Evolutionary conservation across 2,113 vertebrate genomes (phyloP).

Genomic region (Halcyon senegalensis): DNA sequence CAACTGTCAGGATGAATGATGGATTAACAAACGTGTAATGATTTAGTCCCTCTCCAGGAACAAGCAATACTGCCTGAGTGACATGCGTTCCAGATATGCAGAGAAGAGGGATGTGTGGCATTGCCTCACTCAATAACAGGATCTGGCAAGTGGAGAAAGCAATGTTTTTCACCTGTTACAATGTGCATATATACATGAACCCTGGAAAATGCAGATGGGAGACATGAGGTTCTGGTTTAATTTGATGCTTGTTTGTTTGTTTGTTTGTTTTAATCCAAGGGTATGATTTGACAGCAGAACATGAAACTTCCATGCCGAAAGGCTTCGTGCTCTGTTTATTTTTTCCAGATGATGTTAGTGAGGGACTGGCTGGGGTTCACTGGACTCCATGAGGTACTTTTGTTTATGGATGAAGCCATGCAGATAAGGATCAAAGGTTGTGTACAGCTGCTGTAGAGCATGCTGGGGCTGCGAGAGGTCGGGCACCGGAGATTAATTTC

Average conservation of each 20-base stretch:
- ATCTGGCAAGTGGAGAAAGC: background rate
- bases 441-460: conserved; percentile 55
- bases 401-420: conserved; percentile 66
- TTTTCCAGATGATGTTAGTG: background rate
- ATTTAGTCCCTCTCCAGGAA: conserved; percentile 37
- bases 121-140: background rate
- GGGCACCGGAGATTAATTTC: conserved; percentile 66
- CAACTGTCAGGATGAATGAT: conserved; percentile 34
- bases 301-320: background rate
- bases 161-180: background rate
- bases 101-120: background rate
- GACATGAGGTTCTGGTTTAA: background rate
- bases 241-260: background rate
- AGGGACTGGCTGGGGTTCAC: background rate
- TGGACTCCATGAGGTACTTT: conserved; percentile 15
- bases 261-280: background rate
- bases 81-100: background rate
- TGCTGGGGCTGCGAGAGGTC: conserved; percentile 42
- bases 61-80: conserved; percentile 7
- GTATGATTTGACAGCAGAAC: background rate
- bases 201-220: background rate
- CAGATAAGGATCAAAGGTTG: conserved; percentile 53
- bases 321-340: background rate
- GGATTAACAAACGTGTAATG: conserved; percentile 50
- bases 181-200: background rate